A percentile compares a stretch with the other conserved stretches of the same genome.
Conservation (phyloP, 1,140 invertebrate species). For the Nephotettix cincticeps region DNA sequence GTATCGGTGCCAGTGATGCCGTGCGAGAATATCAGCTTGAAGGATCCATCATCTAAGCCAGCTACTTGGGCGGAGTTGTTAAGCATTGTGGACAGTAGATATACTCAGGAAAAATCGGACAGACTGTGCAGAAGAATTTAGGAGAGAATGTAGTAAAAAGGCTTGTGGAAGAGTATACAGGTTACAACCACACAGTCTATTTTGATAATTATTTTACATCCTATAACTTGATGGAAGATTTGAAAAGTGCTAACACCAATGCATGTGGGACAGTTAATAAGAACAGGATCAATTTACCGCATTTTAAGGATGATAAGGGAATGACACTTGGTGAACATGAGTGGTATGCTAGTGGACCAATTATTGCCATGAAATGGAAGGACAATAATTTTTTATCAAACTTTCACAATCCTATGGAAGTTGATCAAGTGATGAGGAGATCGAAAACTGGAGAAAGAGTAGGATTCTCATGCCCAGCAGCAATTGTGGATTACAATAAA, state of each 20-base stretch:
- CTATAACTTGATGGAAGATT: constrained; percentile 34
- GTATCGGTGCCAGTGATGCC: too few species aligned
- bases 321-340: constrained; percentile 38
- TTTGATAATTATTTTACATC: constrained; percentile 42
- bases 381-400: constrained; percentile 32
- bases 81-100: too few species aligned
- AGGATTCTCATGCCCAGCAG: constrained; percentile 38
- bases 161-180: constrained; percentile 4
- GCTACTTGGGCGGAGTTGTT: too few species aligned
- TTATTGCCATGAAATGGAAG: constrained; percentile 24
- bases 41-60: too few species aligned
- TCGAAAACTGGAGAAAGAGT: constrained; percentile 35
- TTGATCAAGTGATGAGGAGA: constrained; percentile 22
- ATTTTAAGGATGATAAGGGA: constrained; percentile 30
- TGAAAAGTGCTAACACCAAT: constrained; percentile 32
- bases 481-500: constrained; percentile 45
- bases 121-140: constrained; percentile 25
- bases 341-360: constrained; percentile 28
- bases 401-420: constrained; percentile 27
- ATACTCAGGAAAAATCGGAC: constrained; percentile 35
- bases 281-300: constrained; percentile 33
- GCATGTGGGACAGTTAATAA: constrained; percentile 37
- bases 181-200: constrained; percentile 37
- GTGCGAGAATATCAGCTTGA: too few species aligned
- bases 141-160: constrained; percentile 36